phyloP scores from a whole-genome alignment of 2,888 invertebrate species.

The Oscheius sp. region DNA sequence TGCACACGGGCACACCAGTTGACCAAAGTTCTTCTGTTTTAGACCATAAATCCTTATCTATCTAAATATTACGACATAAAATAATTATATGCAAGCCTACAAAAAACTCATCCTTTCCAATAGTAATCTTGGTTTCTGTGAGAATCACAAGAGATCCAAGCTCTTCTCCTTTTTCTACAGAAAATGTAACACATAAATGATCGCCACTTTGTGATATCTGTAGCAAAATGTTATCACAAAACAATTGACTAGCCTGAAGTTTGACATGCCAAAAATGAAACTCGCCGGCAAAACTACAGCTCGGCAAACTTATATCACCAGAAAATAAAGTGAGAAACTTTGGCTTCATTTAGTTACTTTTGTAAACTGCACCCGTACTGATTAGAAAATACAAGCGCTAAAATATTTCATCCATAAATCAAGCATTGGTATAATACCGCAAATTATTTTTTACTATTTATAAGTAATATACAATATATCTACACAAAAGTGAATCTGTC shows the following conservation, averaged over 20 bases:
- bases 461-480: not conserved
- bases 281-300: constrained; percentile 21
- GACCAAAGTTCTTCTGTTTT: constrained; percentile 24
- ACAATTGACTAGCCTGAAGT: constrained; percentile 1
- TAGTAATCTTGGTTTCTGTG: not conserved
- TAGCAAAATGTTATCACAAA: not conserved
- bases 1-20: constrained; percentile 3
- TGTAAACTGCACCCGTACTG: not conserved
- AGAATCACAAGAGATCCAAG: constrained; percentile 4
- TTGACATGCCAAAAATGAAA: constrained; percentile 19
- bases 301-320: constrained; percentile 9
- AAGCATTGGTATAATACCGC: not conserved
- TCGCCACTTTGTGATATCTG: constrained; percentile 17
- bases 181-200: constrained; percentile 5
- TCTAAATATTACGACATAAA: constrained; percentile 21
- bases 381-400: too few relatives aligned
- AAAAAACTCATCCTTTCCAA: constrained; percentile 12
- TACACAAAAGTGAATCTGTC: not conserved
- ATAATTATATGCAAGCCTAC: not conserved
- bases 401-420: not conserved
- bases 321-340: not conserved
- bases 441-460: not conserved
- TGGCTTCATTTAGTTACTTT: not conserved
- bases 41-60: constrained; percentile 30
- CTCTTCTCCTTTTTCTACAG: constrained; percentile 11